Conservation (phyloP, 2,113 vertebrate species). For the Chunga burmeisteri region DNA sequence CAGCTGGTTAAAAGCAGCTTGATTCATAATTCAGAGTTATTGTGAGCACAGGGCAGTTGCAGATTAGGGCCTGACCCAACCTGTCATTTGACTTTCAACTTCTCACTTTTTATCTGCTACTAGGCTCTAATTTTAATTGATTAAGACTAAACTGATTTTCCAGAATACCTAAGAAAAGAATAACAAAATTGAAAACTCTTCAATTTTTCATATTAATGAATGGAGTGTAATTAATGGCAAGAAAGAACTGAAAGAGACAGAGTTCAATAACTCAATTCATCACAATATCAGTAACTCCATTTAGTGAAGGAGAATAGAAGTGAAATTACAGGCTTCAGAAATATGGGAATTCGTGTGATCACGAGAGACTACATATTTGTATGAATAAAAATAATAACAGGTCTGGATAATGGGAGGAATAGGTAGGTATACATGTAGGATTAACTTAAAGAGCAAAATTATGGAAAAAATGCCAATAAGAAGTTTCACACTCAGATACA, state of each 20-base stretch:
- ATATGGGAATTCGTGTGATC: neutral
- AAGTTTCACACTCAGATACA: neutral
- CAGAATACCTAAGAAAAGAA: neutral
- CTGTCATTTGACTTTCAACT: neutral
- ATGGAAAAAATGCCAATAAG: neutral
- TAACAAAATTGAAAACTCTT: neutral
- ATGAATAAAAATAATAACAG: neutral
- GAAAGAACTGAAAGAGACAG: neutral
- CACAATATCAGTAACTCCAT: neutral
- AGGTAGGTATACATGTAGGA: neutral
- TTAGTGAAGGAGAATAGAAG: neutral
- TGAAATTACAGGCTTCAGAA: conserved; percentile 9
- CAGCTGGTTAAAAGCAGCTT: neutral
- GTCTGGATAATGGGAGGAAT: neutral
- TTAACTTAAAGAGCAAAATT: neutral
- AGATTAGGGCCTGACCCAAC: neutral
- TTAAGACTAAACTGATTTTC: neutral
- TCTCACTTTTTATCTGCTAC: neutral
- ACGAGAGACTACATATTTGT: neutral
- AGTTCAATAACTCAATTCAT: neutral
- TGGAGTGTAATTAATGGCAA: neutral
- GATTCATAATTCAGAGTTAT: neutral
- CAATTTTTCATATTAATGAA: neutral
- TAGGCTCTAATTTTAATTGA: neutral
- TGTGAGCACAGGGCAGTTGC: neutral